A percentile compares a stretch with the other conserved stretches of the same genome.
Conservation (phyloP, 2,113 vertebrate genomes). For the Collichthys lucidus region DNA sequence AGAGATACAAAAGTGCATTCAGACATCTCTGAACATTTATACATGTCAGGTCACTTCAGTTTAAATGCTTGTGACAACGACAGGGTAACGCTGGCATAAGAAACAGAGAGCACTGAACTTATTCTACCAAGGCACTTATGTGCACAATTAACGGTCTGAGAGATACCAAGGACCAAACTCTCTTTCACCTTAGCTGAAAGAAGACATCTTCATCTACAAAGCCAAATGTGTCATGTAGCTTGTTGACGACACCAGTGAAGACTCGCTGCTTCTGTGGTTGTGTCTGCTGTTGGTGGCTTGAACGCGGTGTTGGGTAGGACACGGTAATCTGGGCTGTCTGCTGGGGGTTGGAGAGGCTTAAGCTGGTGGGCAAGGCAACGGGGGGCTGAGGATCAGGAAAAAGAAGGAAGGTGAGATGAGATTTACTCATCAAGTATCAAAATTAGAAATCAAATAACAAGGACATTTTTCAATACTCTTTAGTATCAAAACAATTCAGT, state of each 20-base stretch:
- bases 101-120: neutral
- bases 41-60: too few relatives aligned
- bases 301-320: constrained; percentile 95
- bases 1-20: constrained; percentile 35
- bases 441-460: too few relatives aligned
- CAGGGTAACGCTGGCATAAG: neutral
- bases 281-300: constrained; percentile 96
- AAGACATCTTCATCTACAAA: constrained; percentile 99
- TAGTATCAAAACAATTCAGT: too few relatives aligned
- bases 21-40: neutral
- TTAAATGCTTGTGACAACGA: neutral
- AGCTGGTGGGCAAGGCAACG: constrained; percentile 93
- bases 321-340: constrained; percentile 99
- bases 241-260: constrained; percentile 98
- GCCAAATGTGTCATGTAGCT: constrained; percentile 96
- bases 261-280: constrained; percentile 98
- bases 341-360: constrained; percentile 94
- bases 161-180: neutral
- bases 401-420: neutral
- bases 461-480: too few relatives aligned
- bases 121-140: neutral
- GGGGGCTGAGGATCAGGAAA: constrained; percentile 85
- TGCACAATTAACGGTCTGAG: neutral
- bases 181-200: constrained; percentile 93
- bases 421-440: too few relatives aligned